Conservation (phyloP, 2,888 invertebrate genomes). For the Pyrgus malvae region DNA sequence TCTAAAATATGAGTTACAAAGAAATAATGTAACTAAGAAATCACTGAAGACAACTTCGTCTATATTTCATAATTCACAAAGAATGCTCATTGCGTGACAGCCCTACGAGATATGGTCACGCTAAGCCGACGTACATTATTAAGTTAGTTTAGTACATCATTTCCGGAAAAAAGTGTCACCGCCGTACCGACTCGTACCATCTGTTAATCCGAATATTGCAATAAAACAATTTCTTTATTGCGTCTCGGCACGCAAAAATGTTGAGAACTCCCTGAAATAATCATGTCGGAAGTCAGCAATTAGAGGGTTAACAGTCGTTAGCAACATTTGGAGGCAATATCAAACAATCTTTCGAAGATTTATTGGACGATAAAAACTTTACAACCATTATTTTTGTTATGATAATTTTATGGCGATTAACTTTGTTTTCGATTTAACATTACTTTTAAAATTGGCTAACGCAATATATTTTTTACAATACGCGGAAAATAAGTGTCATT, state of each 20-base stretch:
- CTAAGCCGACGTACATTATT: conserved; percentile 18
- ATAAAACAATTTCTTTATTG: conserved; percentile 25
- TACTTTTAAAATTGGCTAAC: too few species aligned
- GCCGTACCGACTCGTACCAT: conserved; percentile 50
- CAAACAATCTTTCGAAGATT: conserved; percentile 22
- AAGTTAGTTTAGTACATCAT: conserved; percentile 29
- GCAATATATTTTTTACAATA: too few species aligned
- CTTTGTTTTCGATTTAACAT: background rate
- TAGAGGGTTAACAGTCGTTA: conserved; percentile 26
- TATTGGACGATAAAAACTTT: conserved; percentile 24
- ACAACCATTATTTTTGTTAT: conserved; percentile 21
- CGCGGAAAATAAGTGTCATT: too few species aligned
- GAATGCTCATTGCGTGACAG: conserved; percentile 5
- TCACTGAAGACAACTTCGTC: background rate
- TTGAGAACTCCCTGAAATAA: conserved; percentile 14
- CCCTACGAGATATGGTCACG: conserved; percentile 12
- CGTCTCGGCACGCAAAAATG: conserved; percentile 21
- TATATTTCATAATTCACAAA: conserved; percentile 1
- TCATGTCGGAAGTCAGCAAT: conserved; percentile 26
- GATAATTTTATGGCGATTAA: conserved; percentile 23
- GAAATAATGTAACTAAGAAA: too few species aligned
- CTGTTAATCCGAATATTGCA: conserved; percentile 19
- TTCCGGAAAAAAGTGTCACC: conserved; percentile 43
- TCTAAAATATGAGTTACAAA: too few species aligned
- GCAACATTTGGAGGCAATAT: conserved; percentile 26